phyloP scores from a whole-genome alignment of 2,888 invertebrate genomes.

The Metallyticus violacea region DNA sequence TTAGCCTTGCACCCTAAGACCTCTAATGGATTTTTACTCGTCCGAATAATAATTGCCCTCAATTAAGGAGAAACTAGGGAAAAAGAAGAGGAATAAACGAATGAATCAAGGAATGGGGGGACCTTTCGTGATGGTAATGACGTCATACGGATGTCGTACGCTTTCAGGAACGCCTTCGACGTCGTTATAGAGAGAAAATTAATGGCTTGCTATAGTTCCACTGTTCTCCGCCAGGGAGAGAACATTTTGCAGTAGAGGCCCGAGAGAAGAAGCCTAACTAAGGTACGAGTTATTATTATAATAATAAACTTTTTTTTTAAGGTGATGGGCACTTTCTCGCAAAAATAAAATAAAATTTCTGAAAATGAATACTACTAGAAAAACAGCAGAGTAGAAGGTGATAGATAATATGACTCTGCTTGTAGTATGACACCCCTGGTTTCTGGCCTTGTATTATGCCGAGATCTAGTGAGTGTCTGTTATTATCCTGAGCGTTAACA shows the following conservation, averaged over 20 bases:
- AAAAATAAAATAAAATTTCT: no score
- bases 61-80: conserved; percentile 1
- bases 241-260: not conserved
- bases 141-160: not conserved
- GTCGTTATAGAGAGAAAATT: not conserved
- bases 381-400: no score
- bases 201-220: not conserved
- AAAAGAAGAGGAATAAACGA: not conserved
- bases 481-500: no score
- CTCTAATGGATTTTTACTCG: conserved; percentile 23
- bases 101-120: not conserved
- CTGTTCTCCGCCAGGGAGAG: not conserved
- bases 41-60: conserved; percentile 23
- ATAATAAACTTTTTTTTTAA: no score
- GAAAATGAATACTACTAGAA: no score
- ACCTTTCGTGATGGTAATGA: not conserved
- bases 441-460: no score
- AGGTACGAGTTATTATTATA: no score
- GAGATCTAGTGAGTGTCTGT: no score
- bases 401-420: no score
- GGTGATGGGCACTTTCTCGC: no score
- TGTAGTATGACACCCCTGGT: no score
- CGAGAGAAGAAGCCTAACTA: no score
- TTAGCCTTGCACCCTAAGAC: conserved; percentile 12
- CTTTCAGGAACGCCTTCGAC: not conserved